phyloP scores from a whole-genome alignment of 2,797 vertebrate species.

The Linurgus olivaceus region DNA sequence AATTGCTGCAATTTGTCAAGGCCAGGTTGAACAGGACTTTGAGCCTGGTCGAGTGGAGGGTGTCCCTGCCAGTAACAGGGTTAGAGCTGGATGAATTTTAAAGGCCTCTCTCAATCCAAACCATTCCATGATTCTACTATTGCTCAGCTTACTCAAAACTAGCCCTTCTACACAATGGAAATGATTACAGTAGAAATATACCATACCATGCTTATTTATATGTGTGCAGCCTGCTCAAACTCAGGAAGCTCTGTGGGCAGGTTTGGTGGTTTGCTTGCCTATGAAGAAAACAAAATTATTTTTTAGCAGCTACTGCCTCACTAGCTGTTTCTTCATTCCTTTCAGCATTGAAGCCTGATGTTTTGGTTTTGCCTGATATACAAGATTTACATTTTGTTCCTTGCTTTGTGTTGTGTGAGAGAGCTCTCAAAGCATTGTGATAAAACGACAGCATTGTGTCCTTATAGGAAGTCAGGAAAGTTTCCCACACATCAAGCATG shows the following conservation, averaged over 20 bases:
- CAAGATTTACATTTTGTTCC: not conserved
- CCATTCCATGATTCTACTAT: not conserved
- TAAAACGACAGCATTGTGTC: not conserved
- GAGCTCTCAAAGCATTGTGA: not conserved
- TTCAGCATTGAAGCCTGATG: not conserved
- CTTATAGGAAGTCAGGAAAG: not conserved
- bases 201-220: accelerated
- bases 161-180: not conserved
- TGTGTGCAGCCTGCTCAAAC: not conserved
- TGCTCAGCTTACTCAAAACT: not conserved
- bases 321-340: not conserved
- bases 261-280: not conserved
- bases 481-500: not conserved
- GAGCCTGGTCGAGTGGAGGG: not conserved
- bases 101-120: not conserved
- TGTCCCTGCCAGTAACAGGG: not conserved
- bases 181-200: not conserved
- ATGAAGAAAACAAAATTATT: not conserved
- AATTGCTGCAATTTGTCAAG: not conserved
- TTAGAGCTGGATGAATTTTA: not conserved
- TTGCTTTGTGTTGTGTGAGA: not conserved
- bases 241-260: not conserved
- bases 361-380: not conserved
- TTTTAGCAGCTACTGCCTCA: not conserved
- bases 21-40: not conserved